Evolutionary conservation across 53 echinoderm and acorn worm genomes (phyloP), one percentile per base, ranked within the genome.

Genomic region (Pentamera pediparva): DNA sequence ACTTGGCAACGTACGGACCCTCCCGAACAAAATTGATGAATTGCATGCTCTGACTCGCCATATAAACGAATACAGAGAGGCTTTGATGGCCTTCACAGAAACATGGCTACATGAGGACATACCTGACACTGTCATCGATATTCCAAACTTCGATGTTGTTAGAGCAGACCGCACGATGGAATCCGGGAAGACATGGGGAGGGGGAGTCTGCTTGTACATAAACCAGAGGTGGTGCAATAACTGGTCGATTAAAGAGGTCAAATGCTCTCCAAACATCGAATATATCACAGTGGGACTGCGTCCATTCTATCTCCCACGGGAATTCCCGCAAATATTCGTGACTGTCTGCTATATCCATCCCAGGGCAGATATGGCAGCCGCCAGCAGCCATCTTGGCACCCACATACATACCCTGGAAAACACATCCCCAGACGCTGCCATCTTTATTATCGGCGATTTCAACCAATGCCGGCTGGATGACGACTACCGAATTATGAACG

Each of bases 71-170:
- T 78, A 73, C 12, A 81, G 82, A 61, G 72, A 72, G 4, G 76
- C 77, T 32, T 18, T 87, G 13, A 61, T 78, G 54, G 73, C 58
- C 24, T 87, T 87, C 75, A 87, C 78, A 6, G 82, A 87, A 63
- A 87, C 75, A 18, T 87, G 82, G 82, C 45, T 86, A 18, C 62
- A 76, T 45, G 56, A 62, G 3, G 18, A 15, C 22, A 75, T 74
- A 2, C 61, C n/a, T 1, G 60, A 80, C 53, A 53, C 8, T 25
- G 48, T 37, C 3, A 52, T 57, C 4, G 32, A 70, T 21, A 70
- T 58, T 58, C 56, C 62, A 7, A 30, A 58, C 58, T 72, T 80
- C 58, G 61, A 74, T 47, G 59, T 75, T 45, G 54, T 82, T 2
- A 75, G 75, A 75, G 61, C 62, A 32, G 81, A 86, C 43, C 37